Percentiles rank a stretch among this genome's conserved stretches.
Conservation (phyloP, 2,888 invertebrate species). For the Lasioglossum oenotherae region DNA sequence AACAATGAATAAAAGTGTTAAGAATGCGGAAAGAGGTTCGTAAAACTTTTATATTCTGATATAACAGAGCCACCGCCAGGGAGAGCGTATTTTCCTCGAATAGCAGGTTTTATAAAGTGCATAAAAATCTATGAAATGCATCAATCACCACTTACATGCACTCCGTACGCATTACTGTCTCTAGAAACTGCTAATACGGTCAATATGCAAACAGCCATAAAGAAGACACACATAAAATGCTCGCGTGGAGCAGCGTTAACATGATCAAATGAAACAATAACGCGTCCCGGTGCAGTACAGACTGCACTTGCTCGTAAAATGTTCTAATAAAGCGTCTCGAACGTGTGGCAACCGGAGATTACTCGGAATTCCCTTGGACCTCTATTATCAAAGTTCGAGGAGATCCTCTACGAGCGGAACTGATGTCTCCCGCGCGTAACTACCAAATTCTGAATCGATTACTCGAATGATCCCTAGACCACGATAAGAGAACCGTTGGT, state of each 20-base stretch:
- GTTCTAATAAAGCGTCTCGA: not conserved
- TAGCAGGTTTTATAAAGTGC: not conserved
- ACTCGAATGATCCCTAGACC: not conserved
- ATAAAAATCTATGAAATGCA: not conserved
- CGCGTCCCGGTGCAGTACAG: not conserved
- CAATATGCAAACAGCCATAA: not conserved
- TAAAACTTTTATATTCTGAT: constrained; percentile 6
- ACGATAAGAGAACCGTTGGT: not conserved
- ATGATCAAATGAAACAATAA: constrained; percentile 3
- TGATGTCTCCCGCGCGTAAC: not conserved
- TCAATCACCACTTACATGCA: not conserved
- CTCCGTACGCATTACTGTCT: not conserved
- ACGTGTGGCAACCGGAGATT: not conserved
- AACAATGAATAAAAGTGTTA: not conserved
- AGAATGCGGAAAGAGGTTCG: not conserved
- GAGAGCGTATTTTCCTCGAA: not conserved
- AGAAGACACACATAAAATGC: not conserved
- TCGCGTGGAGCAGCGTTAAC: not conserved
- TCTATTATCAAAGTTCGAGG: not conserved
- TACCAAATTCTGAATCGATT: constrained; percentile 10
- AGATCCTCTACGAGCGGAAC: not conserved
- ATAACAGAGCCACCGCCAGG: not conserved
- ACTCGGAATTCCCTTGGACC: constrained; percentile 1
- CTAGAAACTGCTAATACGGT: not conserved
- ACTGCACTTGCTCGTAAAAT: not conserved